Percentiles rank a stretch among this genome's conserved stretches.
phyloP scores from a whole-genome alignment of 2,888 invertebrate species.

The Tiliacea aurago region DNA sequence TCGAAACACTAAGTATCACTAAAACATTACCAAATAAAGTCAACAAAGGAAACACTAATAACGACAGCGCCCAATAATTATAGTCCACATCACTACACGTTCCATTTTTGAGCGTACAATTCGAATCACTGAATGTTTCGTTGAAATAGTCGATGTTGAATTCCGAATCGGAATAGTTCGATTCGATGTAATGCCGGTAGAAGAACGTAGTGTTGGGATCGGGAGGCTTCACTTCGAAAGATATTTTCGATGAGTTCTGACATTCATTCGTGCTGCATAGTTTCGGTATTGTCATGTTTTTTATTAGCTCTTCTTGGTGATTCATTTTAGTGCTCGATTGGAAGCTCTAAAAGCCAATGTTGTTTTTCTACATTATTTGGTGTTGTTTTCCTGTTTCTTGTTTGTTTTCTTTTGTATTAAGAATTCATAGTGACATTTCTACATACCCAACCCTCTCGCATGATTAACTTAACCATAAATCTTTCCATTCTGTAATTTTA shows the following conservation, averaged over 20 bases:
- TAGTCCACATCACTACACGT: constrained; percentile 88
- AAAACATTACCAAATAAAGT: constrained; percentile 99
- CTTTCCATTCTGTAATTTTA: constrained; percentile 34
- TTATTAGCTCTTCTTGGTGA: constrained; percentile 48
- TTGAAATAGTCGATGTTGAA: constrained; percentile 77
- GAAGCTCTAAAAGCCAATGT: constrained; percentile 5
- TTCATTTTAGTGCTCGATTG: constrained; percentile 53
- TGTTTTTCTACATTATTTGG: constrained; percentile 40
- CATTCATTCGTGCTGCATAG: constrained; percentile 71
- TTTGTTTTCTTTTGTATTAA: constrained; percentile 25
- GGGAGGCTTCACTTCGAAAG: constrained; percentile 73
- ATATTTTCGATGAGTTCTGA: constrained; percentile 76
- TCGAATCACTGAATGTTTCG: constrained; percentile 77
- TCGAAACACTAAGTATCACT: constrained; percentile 97
- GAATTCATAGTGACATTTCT: constrained; percentile 24
- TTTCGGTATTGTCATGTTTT: constrained; percentile 61
- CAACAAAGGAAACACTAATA: constrained; percentile 97
- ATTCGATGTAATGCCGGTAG: constrained; percentile 56
- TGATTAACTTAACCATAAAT: constrained; percentile 43
- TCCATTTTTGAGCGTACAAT: constrained; percentile 80
- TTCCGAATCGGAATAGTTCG: constrained; percentile 66
- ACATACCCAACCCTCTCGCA: constrained; percentile 23
- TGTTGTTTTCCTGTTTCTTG: constrained; percentile 32
- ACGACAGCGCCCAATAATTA: constrained; percentile 96
- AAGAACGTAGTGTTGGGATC: constrained; percentile 69